Conservation (phyloP, 2,797 vertebrate genomes). For the Carapus acus region DNA sequence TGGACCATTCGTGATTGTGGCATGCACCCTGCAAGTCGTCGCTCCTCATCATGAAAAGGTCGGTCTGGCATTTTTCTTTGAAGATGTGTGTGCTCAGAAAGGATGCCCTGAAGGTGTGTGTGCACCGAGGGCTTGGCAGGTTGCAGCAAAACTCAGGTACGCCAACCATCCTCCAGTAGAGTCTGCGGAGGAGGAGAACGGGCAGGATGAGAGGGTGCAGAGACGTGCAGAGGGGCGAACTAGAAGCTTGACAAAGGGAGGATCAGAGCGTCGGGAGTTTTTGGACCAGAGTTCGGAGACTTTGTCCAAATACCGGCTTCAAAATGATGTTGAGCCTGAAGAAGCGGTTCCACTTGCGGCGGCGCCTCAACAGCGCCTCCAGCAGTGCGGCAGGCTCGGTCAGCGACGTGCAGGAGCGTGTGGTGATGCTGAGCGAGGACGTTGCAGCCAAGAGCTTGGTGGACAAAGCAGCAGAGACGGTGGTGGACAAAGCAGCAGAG, state of each 20-base stretch:
- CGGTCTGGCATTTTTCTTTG: too few species aligned
- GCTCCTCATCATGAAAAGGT: too few species aligned
- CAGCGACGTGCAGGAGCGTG: conserved; percentile 64
- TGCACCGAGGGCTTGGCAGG: conserved; percentile 48
- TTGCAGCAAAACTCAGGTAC: conserved; percentile 54
- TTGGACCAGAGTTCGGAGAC: conserved; percentile 3
- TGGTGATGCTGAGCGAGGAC: conserved; percentile 73
- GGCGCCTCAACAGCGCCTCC: conserved; percentile 40
- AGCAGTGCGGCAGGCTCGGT: conserved; percentile 45
- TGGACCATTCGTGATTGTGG: too few species aligned
- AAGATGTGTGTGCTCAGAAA: conserved; percentile 26
- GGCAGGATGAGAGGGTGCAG: conserved; percentile 19
- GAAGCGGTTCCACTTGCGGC: conserved; percentile 40
- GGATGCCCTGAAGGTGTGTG: conserved; percentile 45
- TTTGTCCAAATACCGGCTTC: too few species aligned
- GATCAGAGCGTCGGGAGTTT: background rate
- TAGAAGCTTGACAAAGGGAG: background rate
- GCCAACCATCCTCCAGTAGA: conserved; percentile 9
- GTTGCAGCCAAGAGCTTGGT: conserved; percentile 42
- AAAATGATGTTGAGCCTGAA: conserved; percentile 58
- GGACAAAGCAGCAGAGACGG: too few species aligned
- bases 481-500: too few species aligned
- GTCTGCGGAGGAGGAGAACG: conserved; percentile 6
- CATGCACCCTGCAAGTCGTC: too few species aligned
- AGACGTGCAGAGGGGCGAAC: background rate